phyloP scores from a whole-genome alignment of 92 coral and sea anemone genomes.

The Phenganax stokvisi region DNA sequence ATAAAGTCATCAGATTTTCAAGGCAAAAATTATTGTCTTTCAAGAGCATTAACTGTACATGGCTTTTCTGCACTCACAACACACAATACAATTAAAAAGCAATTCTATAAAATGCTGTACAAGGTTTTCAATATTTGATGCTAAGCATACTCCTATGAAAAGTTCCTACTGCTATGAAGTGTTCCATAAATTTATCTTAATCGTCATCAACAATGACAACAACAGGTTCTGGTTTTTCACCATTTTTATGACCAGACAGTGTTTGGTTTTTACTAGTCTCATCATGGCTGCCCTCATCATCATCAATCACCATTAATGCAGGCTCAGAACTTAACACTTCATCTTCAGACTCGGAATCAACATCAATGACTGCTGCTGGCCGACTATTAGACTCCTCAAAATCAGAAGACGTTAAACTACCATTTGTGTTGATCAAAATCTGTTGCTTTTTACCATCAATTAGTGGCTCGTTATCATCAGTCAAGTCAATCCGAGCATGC shows the following conservation, averaged over 20 bases:
- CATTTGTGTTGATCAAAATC: constrained; percentile 3
- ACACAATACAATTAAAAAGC: no score
- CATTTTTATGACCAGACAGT: not conserved
- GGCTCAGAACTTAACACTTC: not conserved
- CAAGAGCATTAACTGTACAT: no score
- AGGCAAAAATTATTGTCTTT: no score
- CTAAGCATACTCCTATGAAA: no score
- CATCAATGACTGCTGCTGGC: not conserved
- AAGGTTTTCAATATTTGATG: no score
- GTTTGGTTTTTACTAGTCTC: not conserved
- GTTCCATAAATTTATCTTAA: not conserved
- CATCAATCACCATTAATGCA: constrained; percentile 27
- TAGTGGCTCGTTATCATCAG: not conserved
- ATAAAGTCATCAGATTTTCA: no score
- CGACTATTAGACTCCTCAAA: not conserved
- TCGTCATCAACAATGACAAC: constrained; percentile 39
- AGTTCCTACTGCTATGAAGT: no score
- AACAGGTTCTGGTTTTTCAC: constrained; percentile 6
- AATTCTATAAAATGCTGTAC: no score
- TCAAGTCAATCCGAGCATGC: constrained; percentile 30
- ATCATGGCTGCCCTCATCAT: constrained; percentile 1
- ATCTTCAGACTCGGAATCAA: not conserved
- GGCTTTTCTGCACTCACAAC: no score
- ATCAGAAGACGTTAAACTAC: not conserved
- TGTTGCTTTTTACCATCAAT: not conserved